Evolutionary conservation across 2,888 invertebrate genomes (phyloP).

Genomic region (Hofmannophila pseudospretella): DNA sequence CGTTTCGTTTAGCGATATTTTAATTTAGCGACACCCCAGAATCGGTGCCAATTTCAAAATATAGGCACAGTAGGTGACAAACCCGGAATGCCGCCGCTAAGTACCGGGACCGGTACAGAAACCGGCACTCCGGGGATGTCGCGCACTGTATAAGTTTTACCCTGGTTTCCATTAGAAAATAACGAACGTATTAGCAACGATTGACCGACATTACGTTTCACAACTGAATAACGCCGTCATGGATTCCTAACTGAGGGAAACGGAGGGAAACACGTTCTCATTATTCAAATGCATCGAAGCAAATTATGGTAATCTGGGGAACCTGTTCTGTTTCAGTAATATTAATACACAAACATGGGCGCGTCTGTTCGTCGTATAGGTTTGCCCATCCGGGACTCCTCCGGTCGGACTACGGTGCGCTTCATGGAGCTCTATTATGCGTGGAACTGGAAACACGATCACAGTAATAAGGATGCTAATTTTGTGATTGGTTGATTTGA

Average conservation of each 20-base stretch:
- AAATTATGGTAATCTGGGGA: constrained; percentile 76
- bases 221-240: constrained; percentile 58
- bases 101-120: no score
- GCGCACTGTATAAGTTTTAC: no score
- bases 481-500: constrained; percentile 1
- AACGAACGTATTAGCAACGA: background rate
- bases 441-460: constrained; percentile 1
- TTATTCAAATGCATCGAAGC: constrained; percentile 77
- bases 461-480: background rate
- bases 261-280: constrained; percentile 66
- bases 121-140: no score
- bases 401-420: constrained; percentile 31
- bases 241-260: constrained; percentile 46
- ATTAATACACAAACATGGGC: constrained; percentile 68
- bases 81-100: no score
- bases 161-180: no score
- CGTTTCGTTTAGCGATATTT: no score
- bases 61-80: no score
- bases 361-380: constrained; percentile 23
- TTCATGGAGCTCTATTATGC: constrained; percentile 13
- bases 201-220: constrained; percentile 27
- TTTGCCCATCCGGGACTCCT: constrained; percentile 22
- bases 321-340: constrained; percentile 75
- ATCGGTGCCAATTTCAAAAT: no score
- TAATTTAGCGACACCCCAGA: no score